A percentile compares a stretch with the other conserved stretches of the same genome.
These are phyloP conservation scores for Enteromius trimaculatus DNA, from an alignment of 2,797 vertebrate species.

Conservation along the genomic window DNA sequence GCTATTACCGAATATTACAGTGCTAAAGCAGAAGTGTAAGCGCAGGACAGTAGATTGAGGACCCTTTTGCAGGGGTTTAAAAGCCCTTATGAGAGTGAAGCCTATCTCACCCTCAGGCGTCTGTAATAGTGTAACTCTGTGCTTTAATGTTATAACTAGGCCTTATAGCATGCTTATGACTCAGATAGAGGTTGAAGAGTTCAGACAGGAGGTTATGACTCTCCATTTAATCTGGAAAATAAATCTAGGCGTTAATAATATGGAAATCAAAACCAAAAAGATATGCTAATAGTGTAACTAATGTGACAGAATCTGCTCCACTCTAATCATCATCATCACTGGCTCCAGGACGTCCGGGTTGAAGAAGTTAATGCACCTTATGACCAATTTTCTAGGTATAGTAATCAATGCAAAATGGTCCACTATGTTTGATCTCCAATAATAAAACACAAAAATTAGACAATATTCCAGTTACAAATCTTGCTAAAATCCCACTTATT, in stretches of 20 bases:
- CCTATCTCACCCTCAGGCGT: neutral
- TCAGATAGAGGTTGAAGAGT: neutral
- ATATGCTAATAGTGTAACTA: neutral
- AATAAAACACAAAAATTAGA: neutral
- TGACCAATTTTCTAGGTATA: neutral
- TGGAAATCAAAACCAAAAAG: neutral
- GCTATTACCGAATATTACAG: neutral
- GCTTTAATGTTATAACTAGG: conserved; percentile 11
- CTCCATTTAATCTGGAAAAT: neutral
- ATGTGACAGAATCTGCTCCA: neutral
- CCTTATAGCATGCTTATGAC: neutral
- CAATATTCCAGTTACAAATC: no score
- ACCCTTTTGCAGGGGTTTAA: neutral
- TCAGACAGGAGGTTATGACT: neutral
- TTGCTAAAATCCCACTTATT: no score
- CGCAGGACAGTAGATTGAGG: neutral
- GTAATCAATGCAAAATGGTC: neutral
- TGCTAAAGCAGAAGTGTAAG: neutral
- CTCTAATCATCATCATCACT: neutral
- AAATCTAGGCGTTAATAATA: neutral
- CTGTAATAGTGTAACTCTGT: conserved; percentile 8
- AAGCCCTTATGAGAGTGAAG: conserved; percentile 18
- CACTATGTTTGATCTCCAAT: neutral
- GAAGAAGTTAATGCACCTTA: conserved; percentile 8
- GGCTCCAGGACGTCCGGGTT: neutral